Evolutionary conservation across 2,888 invertebrate species (phyloP), one percentile per base, ranked within the genome.

Genomic region (Nomada fabriciana): DNA sequence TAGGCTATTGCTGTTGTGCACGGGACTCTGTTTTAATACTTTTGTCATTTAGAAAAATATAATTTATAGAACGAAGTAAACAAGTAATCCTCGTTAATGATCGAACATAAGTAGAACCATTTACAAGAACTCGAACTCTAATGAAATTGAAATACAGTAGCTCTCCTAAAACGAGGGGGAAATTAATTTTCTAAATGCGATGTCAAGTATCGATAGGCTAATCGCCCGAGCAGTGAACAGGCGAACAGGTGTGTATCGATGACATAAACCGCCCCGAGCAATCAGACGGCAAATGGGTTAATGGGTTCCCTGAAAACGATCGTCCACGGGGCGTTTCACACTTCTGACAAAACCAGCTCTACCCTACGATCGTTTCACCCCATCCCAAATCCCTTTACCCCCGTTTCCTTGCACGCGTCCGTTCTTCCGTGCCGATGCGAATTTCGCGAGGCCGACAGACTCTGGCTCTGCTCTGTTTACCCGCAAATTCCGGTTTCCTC

Each of bases 261-360:
- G 83, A 85, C 83, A 70, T 70, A 85, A 86, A 86, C 77, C 80
- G 74, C 76, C 73, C 72, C 61, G 50, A 77, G 86, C 79, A 82
- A 85, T 80, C 82, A 76, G 53, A 68, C 72, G 65, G 85, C 84
- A 88, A 90, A 90, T 87, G 84, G 90, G 90, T 89, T 90, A 90
- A 90, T 87, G 83, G 85, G 83, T 70, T 82, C 67, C 73, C 86
- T 75, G 83, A 85, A 89, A 89, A 87, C 85, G 80, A 68, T 81
- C 68, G 67, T 67, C 60, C 76, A 72, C 55, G 65, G 69, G 68
- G 29, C 67, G 76, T 59, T 81, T 71, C 82, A 42, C 78, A 50
- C 64, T 75, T 69, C 63, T 43, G 60, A 57, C 72, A 64, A 53
- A 74, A 61, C 42, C 43, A 9, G 20, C 15, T 47, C 53, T 23